These are phyloP conservation scores for Orientallactaga bullata DNA, from an alignment of 2,113 vertebrate genomes.

Conservation along the genomic window DNA sequence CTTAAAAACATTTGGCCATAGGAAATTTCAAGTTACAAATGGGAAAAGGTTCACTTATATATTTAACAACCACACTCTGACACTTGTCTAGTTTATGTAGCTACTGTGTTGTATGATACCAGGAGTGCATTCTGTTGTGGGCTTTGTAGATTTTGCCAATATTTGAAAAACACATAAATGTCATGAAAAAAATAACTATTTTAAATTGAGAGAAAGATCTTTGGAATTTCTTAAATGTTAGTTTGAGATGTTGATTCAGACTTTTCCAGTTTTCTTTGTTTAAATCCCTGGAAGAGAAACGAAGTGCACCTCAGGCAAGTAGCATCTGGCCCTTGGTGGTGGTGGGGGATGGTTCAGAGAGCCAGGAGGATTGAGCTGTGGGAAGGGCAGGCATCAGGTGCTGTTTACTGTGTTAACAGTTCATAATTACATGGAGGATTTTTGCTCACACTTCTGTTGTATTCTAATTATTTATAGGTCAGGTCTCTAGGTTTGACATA, in stretches of 20 bases:
- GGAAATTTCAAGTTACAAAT: neutral
- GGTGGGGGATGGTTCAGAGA: neutral
- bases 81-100: neutral
- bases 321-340: neutral
- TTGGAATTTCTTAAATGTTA: neutral
- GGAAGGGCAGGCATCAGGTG: constrained; percentile 51
- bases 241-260: neutral
- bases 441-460: constrained; percentile 59
- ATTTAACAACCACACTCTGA: neutral
- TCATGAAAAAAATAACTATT: neutral
- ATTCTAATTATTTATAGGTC: constrained; percentile 75
- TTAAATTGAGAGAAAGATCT: neutral
- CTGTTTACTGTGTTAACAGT: constrained; percentile 52
- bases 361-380: neutral
- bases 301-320: neutral
- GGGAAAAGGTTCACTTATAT: neutral
- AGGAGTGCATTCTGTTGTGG: neutral
- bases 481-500: constrained; percentile 4
- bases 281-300: neutral
- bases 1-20: neutral
- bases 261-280: constrained; percentile 9
- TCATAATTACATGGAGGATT: constrained; percentile 66
- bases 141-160: neutral
- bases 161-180: neutral
- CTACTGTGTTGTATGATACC: neutral